These are phyloP conservation scores for Catostomus latipinnis DNA, from an alignment of 2,797 vertebrate species.

Conservation along the genomic window DNA sequence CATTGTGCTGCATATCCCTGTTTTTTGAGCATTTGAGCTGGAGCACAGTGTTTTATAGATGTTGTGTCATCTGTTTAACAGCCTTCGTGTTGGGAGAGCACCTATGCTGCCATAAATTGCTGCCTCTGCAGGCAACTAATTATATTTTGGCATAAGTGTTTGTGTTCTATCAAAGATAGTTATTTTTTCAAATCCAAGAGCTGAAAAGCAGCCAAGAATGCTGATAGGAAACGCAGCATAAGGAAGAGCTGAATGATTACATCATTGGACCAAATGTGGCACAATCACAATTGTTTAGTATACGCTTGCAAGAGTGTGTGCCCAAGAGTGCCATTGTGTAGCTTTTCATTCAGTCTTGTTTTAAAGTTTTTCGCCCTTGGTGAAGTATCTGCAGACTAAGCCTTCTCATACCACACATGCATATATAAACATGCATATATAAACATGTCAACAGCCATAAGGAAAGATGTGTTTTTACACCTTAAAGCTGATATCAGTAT, in stretches of 20 bases:
- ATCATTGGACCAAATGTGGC: slow-evolving; percentile 54
- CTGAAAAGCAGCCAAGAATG: slow-evolving; percentile 48
- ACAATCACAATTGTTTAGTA: slow-evolving; percentile 45
- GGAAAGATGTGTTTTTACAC: slow-evolving; percentile 30
- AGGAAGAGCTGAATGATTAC: slow-evolving; percentile 57
- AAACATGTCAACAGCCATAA: slow-evolving; percentile 8
- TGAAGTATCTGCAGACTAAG: slow-evolving; percentile 14
- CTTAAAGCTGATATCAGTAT: not conserved
- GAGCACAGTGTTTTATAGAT: no score
- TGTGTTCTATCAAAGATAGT: slow-evolving; percentile 4
- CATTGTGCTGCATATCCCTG: no score
- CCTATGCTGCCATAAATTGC: not conserved
- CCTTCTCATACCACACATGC: slow-evolving; percentile 23
- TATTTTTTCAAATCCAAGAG: slow-evolving; percentile 37
- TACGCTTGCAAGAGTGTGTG: not conserved
- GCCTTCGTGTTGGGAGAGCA: not conserved
- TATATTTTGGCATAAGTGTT: not conserved
- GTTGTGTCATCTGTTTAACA: no score
- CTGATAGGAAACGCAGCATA: slow-evolving; percentile 60
- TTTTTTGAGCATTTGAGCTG: no score
- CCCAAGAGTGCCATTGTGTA: slow-evolving; percentile 22
- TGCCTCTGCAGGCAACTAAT: not conserved
- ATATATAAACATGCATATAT: not conserved
- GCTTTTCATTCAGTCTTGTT: not conserved
- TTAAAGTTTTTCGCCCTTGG: not conserved